These are phyloP conservation scores for Xiphophorus maculatus DNA, from an alignment of 2,113 vertebrate species.

Conservation along the genomic window DNA sequence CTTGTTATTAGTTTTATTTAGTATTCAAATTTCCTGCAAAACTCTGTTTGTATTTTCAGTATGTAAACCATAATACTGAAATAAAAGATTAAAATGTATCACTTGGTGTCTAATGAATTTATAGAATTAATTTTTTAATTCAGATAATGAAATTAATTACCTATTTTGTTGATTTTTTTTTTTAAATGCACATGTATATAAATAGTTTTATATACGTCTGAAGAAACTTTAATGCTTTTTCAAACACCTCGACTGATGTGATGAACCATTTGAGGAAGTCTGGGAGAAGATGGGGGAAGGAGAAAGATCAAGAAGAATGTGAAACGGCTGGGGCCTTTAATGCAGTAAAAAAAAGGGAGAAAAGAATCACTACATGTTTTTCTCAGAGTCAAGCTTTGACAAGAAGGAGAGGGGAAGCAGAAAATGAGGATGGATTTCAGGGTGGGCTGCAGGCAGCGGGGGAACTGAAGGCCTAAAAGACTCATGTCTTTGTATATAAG, in stretches of 20 bases:
- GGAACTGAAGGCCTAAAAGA: background rate
- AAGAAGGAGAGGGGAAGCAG: slow-evolving; percentile 4
- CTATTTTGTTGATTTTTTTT: background rate
- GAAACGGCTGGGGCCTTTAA: background rate
- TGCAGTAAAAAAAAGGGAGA: background rate
- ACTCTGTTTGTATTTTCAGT: too few relatives aligned
- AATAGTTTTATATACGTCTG: too few relatives aligned
- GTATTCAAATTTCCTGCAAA: too few relatives aligned
- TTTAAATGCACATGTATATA: background rate
- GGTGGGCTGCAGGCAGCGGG: background rate
- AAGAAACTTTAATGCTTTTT: too few relatives aligned
- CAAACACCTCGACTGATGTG: background rate
- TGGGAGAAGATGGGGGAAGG: background rate
- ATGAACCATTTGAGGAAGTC: background rate
- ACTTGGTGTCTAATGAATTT: too few relatives aligned
- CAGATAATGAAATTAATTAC: background rate
- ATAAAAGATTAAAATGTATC: too few relatives aligned
- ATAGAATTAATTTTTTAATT: too few relatives aligned
- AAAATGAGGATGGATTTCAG: slow-evolving; percentile 8
- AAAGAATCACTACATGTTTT: background rate
- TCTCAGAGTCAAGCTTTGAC: background rate
- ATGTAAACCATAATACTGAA: too few relatives aligned
- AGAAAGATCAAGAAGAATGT: background rate
- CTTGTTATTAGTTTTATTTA: too few relatives aligned
- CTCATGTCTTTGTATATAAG: background rate